Base-by-base conservation (phyloP, 2,113 vertebrate species). In the Oncorhynchus mykiss region DNA sequence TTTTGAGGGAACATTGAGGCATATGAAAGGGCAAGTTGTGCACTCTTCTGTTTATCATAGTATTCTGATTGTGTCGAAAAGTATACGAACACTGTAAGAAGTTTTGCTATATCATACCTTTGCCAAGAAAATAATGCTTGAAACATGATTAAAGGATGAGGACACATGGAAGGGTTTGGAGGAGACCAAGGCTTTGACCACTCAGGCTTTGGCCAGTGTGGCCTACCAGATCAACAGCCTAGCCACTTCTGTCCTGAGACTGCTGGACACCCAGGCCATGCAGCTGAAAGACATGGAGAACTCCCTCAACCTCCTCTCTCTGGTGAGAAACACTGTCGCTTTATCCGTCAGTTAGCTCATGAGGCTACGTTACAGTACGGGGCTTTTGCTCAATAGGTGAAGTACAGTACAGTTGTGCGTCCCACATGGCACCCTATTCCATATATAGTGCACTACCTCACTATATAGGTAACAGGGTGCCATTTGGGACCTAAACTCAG, bases 201-300 rank as follows among this genome's bases (percentile, higher is more conserved):
- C 91, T 0, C 97, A 99, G 90, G 94, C 97, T 1, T 89, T 99
- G 85, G 97, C 96, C 89, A 97, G 94, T 0, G 94, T 98, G 18
- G 89, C 94, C 0, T 97, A 96, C 80, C 97, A 98, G 89, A 94
- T 98, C 83, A 94, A 92, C 91, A 94, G 87, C 51, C 75, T 98
- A 90, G 96, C 96, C 20, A 88, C 34, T 0, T 78, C 90, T 12
- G 64, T 96, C 62, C 84, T 97, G 48, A 91, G 87, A 27, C 91
- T 97, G 82, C 84, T 98, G 88, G 96, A 97, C 51, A 84, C 94
- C 0, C 96, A 97, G 86, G 88, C 91, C 1, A 73, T 82, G 0
- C 90, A 95, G 80, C 80, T 98, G 70, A 82, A 79, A 22, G 82
- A 86, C 62, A 91, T 97, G 86, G 95, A 97, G 83, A 94, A 94